Evolutionary conservation across 2,113 vertebrate species (phyloP).

Genomic region (Elanoides forficatus): DNA sequence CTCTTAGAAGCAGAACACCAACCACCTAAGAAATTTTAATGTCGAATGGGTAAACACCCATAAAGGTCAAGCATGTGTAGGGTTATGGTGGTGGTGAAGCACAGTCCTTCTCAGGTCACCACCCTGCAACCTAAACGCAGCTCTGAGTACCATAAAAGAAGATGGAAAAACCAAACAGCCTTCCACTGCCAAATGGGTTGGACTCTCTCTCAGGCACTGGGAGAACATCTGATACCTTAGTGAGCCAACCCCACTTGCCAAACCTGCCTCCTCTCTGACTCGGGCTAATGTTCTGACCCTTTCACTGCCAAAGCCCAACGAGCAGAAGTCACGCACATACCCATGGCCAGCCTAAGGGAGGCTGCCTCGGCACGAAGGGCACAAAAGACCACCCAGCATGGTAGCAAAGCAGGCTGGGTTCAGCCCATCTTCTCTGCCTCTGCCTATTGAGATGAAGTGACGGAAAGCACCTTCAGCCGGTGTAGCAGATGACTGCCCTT

Average conservation of each 20-base stretch:
- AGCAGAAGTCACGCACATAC: fast-evolving
- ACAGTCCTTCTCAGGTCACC: neutral
- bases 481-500: neutral
- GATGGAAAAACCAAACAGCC: neutral
- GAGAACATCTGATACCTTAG: neutral
- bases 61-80: neutral
- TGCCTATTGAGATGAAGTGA: neutral
- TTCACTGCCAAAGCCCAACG: fast-evolving
- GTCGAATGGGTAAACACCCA: neutral
- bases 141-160: neutral
- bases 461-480: neutral
- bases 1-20: neutral
- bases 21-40: neutral
- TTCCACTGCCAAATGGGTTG: neutral
- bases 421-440: neutral
- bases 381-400: neutral
- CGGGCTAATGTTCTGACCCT: neutral
- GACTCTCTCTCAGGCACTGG: neutral
- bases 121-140: neutral
- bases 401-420: neutral
- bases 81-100: neutral
- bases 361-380: fast-evolving
- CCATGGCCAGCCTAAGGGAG: neutral
- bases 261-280: neutral
- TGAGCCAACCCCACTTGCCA: neutral